Conservation (phyloP, 2,888 invertebrate species). For the Microplitis deprimator region DNA sequence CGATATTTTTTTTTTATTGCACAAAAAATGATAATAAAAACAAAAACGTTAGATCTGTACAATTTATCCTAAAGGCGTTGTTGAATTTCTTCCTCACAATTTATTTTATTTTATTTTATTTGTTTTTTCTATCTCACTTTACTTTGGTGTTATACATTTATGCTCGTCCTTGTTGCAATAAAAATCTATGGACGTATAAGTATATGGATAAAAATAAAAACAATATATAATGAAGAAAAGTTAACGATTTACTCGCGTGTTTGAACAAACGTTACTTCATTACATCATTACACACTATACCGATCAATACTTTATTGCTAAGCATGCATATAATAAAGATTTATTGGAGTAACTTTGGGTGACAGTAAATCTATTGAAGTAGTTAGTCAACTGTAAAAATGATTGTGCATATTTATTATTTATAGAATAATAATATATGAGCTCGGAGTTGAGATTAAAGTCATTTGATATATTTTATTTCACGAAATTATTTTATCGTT, state of each 20-base stretch:
- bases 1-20: neutral
- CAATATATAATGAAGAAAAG: neutral
- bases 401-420: neutral
- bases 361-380: slow-evolving; percentile 13
- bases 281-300: neutral
- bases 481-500: neutral
- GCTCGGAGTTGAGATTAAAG: neutral
- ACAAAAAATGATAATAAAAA: neutral
- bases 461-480: too few relatives aligned
- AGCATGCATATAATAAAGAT: neutral
- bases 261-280: neutral
- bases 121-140: slow-evolving; percentile 1
- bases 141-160: neutral
- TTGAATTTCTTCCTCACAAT: neutral
- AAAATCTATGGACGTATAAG: neutral
- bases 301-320: neutral
- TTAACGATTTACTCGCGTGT: neutral
- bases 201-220: neutral
- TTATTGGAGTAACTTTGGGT: slow-evolving; percentile 8
- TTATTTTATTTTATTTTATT: neutral
- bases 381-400: neutral
- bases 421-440: neutral
- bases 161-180: neutral
- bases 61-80: neutral
- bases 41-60: neutral